These are phyloP conservation scores for Cryptosula pallasiana DNA, from an alignment of 2,888 invertebrate genomes.

Conservation along the genomic window DNA sequence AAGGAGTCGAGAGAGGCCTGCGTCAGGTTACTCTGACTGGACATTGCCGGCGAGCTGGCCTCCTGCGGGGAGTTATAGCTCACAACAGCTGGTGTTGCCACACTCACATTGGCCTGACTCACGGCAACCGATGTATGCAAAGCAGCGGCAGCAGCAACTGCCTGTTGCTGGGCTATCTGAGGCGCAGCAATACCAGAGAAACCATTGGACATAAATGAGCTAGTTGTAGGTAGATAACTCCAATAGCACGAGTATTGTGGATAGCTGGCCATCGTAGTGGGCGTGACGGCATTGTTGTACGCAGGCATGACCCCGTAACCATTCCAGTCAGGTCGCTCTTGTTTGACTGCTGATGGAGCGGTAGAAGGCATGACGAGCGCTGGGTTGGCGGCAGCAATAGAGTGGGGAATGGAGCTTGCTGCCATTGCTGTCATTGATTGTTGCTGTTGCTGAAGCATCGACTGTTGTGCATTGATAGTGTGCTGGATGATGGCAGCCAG, in stretches of 20 bases:
- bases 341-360: not conserved
- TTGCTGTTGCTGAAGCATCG: slow-evolving; percentile 13
- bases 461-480: not conserved
- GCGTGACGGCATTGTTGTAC: not conserved
- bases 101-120: not conserved
- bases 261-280: not conserved
- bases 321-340: not conserved
- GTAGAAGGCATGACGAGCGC: not conserved
- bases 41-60: slow-evolving; percentile 21
- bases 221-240: slow-evolving; percentile 14
- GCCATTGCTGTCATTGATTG: not conserved
- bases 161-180: slow-evolving; percentile 18
- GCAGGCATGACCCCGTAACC: slow-evolving; percentile 1
- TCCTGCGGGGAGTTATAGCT: slow-evolving; percentile 6
- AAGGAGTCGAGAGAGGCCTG: slow-evolving; percentile 23
- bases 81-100: not conserved
- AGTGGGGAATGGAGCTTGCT: not conserved
- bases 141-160: slow-evolving; percentile 16
- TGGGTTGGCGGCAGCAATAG: not conserved
- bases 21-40: slow-evolving; percentile 21
- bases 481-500: not conserved
- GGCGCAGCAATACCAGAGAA: slow-evolving; percentile 5
- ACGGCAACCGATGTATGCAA: not conserved
- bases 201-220: not conserved
- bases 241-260: slow-evolving; percentile 22